These are phyloP conservation scores for Balanococcus diminutus DNA, from an alignment of 2,888 invertebrate species.

Conservation along the genomic window DNA sequence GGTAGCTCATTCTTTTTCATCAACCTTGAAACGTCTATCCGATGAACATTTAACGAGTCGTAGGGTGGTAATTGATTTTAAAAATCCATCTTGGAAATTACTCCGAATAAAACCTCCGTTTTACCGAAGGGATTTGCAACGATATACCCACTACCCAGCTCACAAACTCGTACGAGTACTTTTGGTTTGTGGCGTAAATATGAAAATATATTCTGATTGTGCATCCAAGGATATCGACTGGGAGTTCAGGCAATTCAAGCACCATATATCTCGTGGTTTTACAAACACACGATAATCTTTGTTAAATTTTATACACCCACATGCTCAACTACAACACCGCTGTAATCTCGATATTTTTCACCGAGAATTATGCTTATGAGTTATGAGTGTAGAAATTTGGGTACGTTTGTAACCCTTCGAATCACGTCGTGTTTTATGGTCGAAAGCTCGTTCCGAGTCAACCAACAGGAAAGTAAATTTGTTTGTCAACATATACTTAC, in stretches of 20 bases:
- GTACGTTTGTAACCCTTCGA: not conserved
- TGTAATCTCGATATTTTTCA: not conserved
- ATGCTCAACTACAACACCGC: not conserved
- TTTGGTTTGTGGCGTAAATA: not conserved
- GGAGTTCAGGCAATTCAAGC: not conserved
- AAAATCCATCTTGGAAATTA: constrained; percentile 16
- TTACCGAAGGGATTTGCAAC: not conserved
- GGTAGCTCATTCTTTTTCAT: not conserved
- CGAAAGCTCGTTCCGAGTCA: not conserved
- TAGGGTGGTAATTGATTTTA: constrained; percentile 13
- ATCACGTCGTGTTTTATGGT: not conserved
- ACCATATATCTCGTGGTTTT: not conserved
- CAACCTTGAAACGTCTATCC: not conserved
- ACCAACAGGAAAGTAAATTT: not conserved
- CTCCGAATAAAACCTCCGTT: not conserved
- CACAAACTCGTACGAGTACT: not conserved
- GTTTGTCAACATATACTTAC: not conserved
- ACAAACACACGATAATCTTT: constrained; percentile 17
- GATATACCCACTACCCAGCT: too few relatives aligned
- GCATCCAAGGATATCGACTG: constrained; percentile 12
- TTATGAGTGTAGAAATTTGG: not conserved
- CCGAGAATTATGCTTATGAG: not conserved
- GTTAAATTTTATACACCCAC: constrained; percentile 18
- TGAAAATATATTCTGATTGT: constrained; percentile 29
- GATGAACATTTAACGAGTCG: not conserved